Base-by-base conservation (phyloP, 2,888 invertebrate genomes). In the Epirrita christyi region DNA sequence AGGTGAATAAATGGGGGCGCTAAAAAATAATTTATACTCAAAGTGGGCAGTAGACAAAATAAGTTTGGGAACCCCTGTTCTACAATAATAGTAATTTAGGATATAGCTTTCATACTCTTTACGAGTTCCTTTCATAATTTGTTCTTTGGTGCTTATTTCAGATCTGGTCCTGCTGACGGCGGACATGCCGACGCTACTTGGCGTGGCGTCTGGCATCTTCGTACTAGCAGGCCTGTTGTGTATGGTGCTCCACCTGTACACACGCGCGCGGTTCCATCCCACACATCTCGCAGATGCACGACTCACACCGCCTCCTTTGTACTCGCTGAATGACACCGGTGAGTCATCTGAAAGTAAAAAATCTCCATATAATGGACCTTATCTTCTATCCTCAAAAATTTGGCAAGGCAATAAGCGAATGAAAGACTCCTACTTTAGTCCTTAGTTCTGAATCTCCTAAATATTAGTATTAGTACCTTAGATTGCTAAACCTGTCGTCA, bases 231-330 rank as follows among this genome's bases (percentile, higher is more conserved):
- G 96, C 47, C 93, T 97, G 71, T 95, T 97, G 76, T 97, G 97
- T 91, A 96, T 97, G 93, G 97, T 97, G 72, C 92, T 97, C 75
- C 96, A 96, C 82, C 93, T 97, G 72, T 97, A 97, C 91, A 96
- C 96, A 70, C 89, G 93, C 67, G 92, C 92, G 51, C 93, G 94
- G 63, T 93, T 93, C 81, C 94, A 93, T 75, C 96, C 96, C 76
- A 93, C 96, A 68, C 95, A 95, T 78, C 96, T 96, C 77, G 97
- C 96, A 59, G 96, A 97, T 86, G 97, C 97, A 58, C 95, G 96
- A 75, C 93, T 96, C 74, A 95, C 96, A 64, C 97, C 97, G 63
- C 96, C 97, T 43, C 96, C 97, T 78, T 93, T 97, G 72, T 97
- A 96, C 92, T 96, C 96, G 66, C 87, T 92, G 40, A 96, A 96